A percentile compares a stretch with the other conserved stretches of the same genome.
Conservation (phyloP, 2,113 vertebrate genomes). For the Pheucticus melanocephalus region DNA sequence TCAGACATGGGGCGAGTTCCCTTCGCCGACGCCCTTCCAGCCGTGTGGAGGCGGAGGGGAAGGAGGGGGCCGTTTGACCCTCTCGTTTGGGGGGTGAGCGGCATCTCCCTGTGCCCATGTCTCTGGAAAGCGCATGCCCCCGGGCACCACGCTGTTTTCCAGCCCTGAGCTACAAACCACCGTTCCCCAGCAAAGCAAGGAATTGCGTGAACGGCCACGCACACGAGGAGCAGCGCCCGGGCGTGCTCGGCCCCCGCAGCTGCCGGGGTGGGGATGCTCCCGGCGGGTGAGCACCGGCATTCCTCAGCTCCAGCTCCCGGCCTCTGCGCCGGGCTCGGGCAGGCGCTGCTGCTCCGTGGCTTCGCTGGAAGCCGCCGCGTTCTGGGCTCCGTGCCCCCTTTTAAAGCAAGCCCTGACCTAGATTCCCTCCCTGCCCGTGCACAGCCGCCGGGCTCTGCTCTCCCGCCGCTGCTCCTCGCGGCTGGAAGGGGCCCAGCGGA, state of each 20-base stretch:
- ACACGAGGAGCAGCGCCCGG: not conserved
- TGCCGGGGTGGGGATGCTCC: not conserved
- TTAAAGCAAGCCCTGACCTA: constrained; percentile 49
- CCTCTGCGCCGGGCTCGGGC: not conserved
- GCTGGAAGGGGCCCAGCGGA: not conserved
- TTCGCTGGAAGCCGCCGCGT: not conserved
- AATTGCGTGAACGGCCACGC: not conserved
- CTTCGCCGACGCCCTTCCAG: not conserved
- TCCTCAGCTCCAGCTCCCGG: not conserved
- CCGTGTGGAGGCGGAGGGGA: not conserved
- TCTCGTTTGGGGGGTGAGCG: rapidly evolving
- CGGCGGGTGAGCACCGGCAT: not conserved
- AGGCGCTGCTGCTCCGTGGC: not conserved
- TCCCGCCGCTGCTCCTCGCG: not conserved
- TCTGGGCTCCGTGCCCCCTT: constrained; percentile 44
- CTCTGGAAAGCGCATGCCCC: not conserved
- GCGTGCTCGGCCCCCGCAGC: rapidly evolving
- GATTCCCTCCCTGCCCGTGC: constrained; percentile 22
- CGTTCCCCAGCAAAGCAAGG: not conserved
- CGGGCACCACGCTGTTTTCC: not conserved
- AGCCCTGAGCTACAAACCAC: not conserved
- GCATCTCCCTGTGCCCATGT: not conserved
- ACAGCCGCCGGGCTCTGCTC: not conserved
- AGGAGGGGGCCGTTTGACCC: not conserved
- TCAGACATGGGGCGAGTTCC: not conserved